These are phyloP conservation scores for Amphiprion ocellaris DNA, from an alignment of 2,113 vertebrate species.

Conservation along the genomic window DNA sequence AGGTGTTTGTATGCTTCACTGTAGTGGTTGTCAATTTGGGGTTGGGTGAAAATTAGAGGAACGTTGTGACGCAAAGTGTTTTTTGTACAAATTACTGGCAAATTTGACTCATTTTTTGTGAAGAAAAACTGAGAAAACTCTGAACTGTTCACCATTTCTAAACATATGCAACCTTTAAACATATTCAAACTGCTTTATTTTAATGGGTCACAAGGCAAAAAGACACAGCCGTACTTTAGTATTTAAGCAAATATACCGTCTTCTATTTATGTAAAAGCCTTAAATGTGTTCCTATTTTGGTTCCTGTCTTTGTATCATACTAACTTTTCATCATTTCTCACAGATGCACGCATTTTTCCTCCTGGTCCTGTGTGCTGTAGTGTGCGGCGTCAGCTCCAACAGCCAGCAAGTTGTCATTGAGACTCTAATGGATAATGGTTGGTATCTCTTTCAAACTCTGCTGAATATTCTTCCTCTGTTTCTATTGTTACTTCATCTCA, in stretches of 20 bases:
- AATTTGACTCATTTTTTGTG: not conserved
- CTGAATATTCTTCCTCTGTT: not conserved
- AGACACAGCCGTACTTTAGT: too few species aligned
- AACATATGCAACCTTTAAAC: too few species aligned
- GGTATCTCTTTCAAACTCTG: constrained; percentile 20
- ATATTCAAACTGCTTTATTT: too few species aligned
- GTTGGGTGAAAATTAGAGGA: not conserved
- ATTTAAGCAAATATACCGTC: too few species aligned
- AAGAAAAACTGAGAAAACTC: too few species aligned
- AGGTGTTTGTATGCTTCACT: not conserved
- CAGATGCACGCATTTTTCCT: constrained; percentile 75
- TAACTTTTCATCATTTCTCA: constrained; percentile 2
- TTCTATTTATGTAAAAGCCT: too few species aligned
- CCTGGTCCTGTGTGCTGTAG: constrained; percentile 41
- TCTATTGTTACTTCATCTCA: not conserved
- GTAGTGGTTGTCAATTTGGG: not conserved
- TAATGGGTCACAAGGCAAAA: too few species aligned
- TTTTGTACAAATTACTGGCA: not conserved
- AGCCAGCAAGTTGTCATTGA: constrained; percentile 13
- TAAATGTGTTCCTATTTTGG: not conserved
- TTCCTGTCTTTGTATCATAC: not conserved
- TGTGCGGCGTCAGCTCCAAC: constrained; percentile 24
- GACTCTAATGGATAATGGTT: constrained; percentile 77
- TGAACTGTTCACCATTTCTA: too few species aligned
- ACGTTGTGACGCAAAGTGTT: not conserved